phyloP scores from a whole-genome alignment of 2,888 invertebrate species.

The Molorchus minor region DNA sequence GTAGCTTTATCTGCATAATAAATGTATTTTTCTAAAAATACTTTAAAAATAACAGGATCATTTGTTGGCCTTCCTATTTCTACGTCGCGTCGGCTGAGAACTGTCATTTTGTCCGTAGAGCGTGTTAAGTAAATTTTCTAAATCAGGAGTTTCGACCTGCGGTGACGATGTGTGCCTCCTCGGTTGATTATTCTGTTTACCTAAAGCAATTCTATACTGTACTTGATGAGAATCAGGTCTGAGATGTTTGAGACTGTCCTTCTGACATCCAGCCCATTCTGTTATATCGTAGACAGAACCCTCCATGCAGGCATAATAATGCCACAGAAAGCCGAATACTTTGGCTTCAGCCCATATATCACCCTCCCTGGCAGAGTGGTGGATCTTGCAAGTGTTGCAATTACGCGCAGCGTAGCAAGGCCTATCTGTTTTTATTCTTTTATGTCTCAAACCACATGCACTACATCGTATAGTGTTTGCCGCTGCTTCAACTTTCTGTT shows the following conservation, averaged over 20 bases:
- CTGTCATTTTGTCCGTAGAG: constrained; percentile 74
- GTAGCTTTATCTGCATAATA: constrained; percentile 37
- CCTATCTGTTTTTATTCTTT: constrained; percentile 83
- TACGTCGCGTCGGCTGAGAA: constrained; percentile 51
- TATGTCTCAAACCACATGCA: constrained; percentile 91
- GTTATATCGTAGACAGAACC: constrained; percentile 95
- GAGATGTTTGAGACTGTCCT: constrained; percentile 79
- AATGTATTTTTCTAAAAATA: constrained; percentile 32
- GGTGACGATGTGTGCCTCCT: constrained; percentile 49
- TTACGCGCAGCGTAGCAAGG: constrained; percentile 92
- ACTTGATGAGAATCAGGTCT: constrained; percentile 92
- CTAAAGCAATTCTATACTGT: constrained; percentile 84
- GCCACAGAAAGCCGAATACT: constrained; percentile 87
- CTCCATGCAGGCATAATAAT: constrained; percentile 97
- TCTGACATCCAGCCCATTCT: constrained; percentile 97
- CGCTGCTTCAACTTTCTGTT: constrained; percentile 94
- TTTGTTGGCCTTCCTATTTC: constrained; percentile 55
- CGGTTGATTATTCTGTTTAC: constrained; percentile 63
- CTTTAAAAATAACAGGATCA: constrained; percentile 41
- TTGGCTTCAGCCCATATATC: constrained; percentile 95
- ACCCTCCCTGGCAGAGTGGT: constrained; percentile 92
- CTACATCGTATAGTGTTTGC: constrained; percentile 95
- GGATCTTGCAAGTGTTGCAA: constrained; percentile 89
- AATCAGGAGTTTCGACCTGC: constrained; percentile 74
- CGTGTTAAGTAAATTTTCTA: constrained; percentile 84